These are phyloP conservation scores for Anoplophora glabripennis DNA, from an alignment of 1,140 invertebrate genomes.

Conservation along the genomic window DNA sequence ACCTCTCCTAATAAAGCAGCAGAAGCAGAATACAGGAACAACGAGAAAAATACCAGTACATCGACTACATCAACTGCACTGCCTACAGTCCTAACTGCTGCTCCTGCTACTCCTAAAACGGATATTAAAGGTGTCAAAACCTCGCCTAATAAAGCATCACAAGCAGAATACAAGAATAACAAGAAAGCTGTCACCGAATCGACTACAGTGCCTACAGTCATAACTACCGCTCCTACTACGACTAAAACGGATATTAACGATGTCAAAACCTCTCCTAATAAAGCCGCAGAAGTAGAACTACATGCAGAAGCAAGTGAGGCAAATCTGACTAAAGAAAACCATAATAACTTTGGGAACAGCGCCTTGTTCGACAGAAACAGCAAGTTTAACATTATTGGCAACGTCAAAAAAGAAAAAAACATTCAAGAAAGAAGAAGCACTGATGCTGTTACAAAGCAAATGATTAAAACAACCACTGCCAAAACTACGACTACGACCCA, in stretches of 20 bases:
- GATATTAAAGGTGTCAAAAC: conserved; percentile 17
- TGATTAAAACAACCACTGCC: background rate
- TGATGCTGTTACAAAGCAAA: conserved; percentile 7
- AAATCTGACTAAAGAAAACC: too few relatives aligned
- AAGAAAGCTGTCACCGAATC: conserved; percentile 33
- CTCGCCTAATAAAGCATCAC: conserved; percentile 1
- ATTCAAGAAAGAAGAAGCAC: background rate
- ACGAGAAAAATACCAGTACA: conserved; percentile 33
- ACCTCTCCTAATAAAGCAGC: conserved; percentile 1
- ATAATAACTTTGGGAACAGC: background rate
- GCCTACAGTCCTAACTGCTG: conserved; percentile 30
- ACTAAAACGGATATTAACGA: conserved; percentile 26
- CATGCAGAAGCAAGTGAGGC: too few relatives aligned
- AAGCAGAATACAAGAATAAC: conserved; percentile 37
- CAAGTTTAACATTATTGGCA: conserved; percentile 27
- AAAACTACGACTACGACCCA: background rate
- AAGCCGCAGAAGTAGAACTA: too few relatives aligned
- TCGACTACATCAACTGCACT: conserved; percentile 27
- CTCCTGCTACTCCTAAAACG: too few relatives aligned
- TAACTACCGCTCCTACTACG: conserved; percentile 32
- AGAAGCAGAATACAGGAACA: conserved; percentile 36
- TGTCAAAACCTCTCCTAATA: conserved; percentile 2
- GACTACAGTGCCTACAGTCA: conserved; percentile 20
- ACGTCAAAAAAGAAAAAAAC: conserved; percentile 7
- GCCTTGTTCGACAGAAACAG: conserved; percentile 24